phyloP scores from a whole-genome alignment of 2,797 vertebrate species.

The Darevskia mixta region DNA sequence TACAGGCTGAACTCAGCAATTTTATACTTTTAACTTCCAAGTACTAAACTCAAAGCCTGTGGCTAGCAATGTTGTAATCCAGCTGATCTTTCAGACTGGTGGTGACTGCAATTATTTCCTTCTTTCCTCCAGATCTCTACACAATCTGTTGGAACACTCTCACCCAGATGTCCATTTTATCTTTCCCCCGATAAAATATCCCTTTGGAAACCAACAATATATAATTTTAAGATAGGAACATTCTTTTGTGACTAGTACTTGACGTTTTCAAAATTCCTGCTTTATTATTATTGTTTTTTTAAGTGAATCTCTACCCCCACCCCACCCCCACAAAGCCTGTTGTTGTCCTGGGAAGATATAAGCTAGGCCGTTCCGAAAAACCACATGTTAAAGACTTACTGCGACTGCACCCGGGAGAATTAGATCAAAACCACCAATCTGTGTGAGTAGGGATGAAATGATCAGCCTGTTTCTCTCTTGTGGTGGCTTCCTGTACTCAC shows the following conservation, averaged over 20 bases:
- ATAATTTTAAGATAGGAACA: too few relatives aligned
- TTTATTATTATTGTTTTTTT: neutral
- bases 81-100: conserved; percentile 9
- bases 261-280: neutral
- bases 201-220: neutral
- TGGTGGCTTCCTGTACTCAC: too few relatives aligned
- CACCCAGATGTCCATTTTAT: neutral
- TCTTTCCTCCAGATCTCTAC: conserved; percentile 16
- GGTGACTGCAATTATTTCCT: conserved; percentile 29
- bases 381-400: neutral
- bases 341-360: neutral
- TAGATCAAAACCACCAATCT: too few relatives aligned
- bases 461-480: too few relatives aligned
- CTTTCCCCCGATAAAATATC: conserved; percentile 4
- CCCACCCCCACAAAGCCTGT: neutral
- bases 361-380: neutral
- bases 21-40: conserved; percentile 48
- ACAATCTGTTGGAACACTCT: conserved; percentile 42
- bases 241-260: neutral
- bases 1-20: conserved; percentile 26
- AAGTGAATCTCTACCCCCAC: neutral
- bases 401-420: neutral
- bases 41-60: conserved; percentile 28
- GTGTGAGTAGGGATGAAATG: too few relatives aligned
- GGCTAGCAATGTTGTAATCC: neutral